phyloP scores from a whole-genome alignment of 2,888 invertebrate species.

The Pandemis cinnamomeana region DNA sequence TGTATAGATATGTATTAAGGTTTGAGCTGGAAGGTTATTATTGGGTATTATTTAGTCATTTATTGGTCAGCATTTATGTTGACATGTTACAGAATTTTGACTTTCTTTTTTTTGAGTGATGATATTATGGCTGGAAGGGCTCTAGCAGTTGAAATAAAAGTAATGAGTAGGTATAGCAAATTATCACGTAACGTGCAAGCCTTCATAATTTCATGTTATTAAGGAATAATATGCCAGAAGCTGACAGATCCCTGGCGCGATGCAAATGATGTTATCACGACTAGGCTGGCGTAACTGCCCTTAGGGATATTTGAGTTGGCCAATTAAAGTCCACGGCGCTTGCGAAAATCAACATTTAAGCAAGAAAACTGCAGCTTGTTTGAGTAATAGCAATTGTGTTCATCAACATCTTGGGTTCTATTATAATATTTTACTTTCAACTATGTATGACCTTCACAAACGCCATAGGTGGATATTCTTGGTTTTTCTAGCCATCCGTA shows the following conservation, averaged over 20 bases:
- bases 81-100: no score
- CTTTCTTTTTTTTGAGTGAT: no score
- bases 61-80: no score
- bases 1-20: no score
- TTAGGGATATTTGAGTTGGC: slow-evolving; percentile 28
- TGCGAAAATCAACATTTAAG: slow-evolving; percentile 19
- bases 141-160: background rate
- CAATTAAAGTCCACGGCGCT: slow-evolving; percentile 18
- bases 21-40: no score
- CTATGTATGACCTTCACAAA: no score
- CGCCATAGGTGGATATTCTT: no score
- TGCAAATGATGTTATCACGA: slow-evolving; percentile 36
- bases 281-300: slow-evolving; percentile 25
- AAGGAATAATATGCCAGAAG: slow-evolving; percentile 30
- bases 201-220: slow-evolving; percentile 24
- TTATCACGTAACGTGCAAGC: background rate
- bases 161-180: background rate
- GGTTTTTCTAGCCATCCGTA: no score
- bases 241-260: slow-evolving; percentile 10
- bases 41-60: no score
- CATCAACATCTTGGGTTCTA: no score
- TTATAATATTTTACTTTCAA: no score
- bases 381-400: background rate
- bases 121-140: background rate
- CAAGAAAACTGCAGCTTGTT: slow-evolving; percentile 17